Base-by-base conservation (phyloP, 2,888 invertebrate genomes). In the Noctua pronuba region DNA sequence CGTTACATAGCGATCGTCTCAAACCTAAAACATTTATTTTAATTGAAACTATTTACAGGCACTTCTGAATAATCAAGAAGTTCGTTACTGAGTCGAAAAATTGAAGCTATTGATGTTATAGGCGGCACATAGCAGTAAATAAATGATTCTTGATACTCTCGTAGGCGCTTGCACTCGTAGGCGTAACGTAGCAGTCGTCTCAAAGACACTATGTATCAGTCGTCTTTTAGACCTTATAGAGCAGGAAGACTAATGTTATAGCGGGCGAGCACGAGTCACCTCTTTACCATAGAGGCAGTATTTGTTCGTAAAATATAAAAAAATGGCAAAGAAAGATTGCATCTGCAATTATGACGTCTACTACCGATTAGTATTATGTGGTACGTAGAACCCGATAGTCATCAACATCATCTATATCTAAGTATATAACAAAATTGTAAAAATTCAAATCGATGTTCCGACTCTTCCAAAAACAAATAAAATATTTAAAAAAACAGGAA, bases 381-480 rank as follows among this genome's bases (percentile, higher is more conserved):
- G 11, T 79, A n/a, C 67, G 44, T 35, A 55, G 79, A 77, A 78
- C 1, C n/a, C 35, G 52, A 55, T 77, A 55, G 31, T 21, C 31
- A 46, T 75, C 46, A 38, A 28, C 16, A 28, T 58, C 5, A 58
- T n/a, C n/a, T n/a, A n/a, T n/a, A n/a, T n/a, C n/a, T n/a, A n/a
- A n/a, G n/a, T n/a, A n/a, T n/a, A n/a, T n/a, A n/a, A n/a, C n/a
- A n/a, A n/a, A n/a, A n/a, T n/a, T n/a, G n/a, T n/a, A n/a, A n/a
- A n/a, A n/a, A n/a, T n/a, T n/a, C n/a, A n/a, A n/a, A n/a, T n/a
- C n/a, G n/a, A n/a, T n/a, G n/a, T n/a, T n/a, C n/a, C n/a, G n/a
- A n/a, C n/a, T n/a, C n/a, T n/a, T n/a, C n/a, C n/a, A n/a, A n/a
- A n/a, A n/a, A n/a, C n/a, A n/a, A n/a, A n/a, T n/a, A n/a, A n/a